A percentile compares a stretch with the other conserved stretches of the same genome.
phyloP scores from a whole-genome alignment of 2,888 invertebrate genomes.

The Scrobipalpa atriplicella region DNA sequence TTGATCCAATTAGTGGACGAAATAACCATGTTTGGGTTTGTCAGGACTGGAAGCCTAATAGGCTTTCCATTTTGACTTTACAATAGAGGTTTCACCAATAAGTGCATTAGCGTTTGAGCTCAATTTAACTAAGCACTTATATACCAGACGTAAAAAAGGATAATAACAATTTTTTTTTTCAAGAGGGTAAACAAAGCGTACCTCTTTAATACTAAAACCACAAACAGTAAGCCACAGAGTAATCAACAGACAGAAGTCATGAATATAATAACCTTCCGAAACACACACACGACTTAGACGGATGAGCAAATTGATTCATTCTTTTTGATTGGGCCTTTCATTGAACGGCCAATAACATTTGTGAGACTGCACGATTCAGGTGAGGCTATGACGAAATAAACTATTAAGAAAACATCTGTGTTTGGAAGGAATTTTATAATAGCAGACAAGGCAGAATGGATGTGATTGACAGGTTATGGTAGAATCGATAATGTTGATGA shows the following conservation, averaged over 20 bases:
- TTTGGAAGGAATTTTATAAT: slow-evolving; percentile 2
- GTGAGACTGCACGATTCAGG: slow-evolving; percentile 27
- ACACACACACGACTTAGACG: slow-evolving; percentile 39
- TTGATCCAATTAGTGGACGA: slow-evolving; percentile 14
- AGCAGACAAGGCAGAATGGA: background rate
- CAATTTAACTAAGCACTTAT: too few species aligned
- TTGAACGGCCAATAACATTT: slow-evolving; percentile 29
- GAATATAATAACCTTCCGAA: slow-evolving; percentile 42
- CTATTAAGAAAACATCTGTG: slow-evolving; percentile 22
- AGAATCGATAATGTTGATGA: background rate
- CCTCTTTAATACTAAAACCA: background rate
- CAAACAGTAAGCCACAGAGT: background rate
- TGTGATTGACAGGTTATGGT: background rate
- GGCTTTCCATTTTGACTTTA: background rate
- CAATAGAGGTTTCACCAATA: slow-evolving; percentile 2
- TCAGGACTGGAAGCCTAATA: background rate
- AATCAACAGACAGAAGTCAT: background rate
- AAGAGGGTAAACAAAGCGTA: background rate
- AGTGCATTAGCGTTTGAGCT: background rate
- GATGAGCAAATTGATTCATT: slow-evolving; percentile 51
- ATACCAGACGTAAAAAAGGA: too few species aligned
- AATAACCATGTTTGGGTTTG: background rate
- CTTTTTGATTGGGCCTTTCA: slow-evolving; percentile 52
- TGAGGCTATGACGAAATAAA: slow-evolving; percentile 25
- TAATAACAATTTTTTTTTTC: background rate